phyloP scores from a whole-genome alignment of 2,113 vertebrate species.

The Macaca fascicularis region T2T-MFA8v1.1 NC_088393.1:14467001-14467500 shows the following conservation, averaged over 20 bases:
- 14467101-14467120: too few species aligned
- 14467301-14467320: not conserved
- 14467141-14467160: too few species aligned
- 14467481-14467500: too few species aligned
- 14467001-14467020: fast-evolving
- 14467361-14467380: not conserved
- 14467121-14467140: too few species aligned
- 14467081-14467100: too few species aligned
- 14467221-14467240: not conserved
- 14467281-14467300: not conserved
- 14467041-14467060: too few species aligned
- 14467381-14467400: not conserved
- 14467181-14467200: not conserved
- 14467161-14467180: not conserved
- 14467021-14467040: too few species aligned
- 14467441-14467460: too few species aligned
- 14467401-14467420: not conserved
- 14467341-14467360: not conserved
- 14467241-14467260: not conserved
- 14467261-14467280: too few species aligned
- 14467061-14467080: too few species aligned
- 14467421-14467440: not conserved
- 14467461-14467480: too few species aligned
- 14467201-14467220: not conserved
- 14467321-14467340: not conserved